Conservation (phyloP, 2,797 vertebrate species). For the Arremon brunneinucha region DNA sequence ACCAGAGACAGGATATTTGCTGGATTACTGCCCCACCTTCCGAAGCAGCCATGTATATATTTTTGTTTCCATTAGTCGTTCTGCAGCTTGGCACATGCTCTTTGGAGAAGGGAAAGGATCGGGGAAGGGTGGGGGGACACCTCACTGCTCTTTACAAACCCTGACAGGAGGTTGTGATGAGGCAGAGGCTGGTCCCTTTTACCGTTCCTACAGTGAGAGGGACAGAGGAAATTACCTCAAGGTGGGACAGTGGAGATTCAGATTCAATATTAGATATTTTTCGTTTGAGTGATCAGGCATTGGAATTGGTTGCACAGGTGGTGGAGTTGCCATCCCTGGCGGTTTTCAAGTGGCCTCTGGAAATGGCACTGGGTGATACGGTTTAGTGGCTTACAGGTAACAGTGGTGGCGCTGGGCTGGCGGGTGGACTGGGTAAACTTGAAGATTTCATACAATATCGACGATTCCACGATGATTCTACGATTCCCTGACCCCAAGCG, state of each 20-base stretch:
- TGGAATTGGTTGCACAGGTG: background rate
- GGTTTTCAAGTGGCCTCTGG: background rate
- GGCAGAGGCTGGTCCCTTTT: rapidly evolving
- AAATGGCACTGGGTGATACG: background rate
- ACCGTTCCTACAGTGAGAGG: rapidly evolving
- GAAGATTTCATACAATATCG: background rate
- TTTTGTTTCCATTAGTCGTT: background rate
- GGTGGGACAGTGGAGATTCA: background rate
- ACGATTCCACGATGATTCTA: no score
- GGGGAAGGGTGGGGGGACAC: no score
- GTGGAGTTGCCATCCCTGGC: background rate
- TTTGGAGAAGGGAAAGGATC: background rate
- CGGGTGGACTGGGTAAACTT: no score
- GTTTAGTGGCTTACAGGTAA: background rate
- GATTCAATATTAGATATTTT: no score
- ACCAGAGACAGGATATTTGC: no score
- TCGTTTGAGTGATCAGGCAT: background rate
- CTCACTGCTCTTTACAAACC: background rate
- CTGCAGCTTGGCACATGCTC: background rate
- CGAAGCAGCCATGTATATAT: rapidly evolving
- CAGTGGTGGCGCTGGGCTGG: background rate
- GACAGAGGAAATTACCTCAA: background rate
- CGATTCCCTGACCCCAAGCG: rapidly evolving
- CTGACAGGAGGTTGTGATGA: background rate
- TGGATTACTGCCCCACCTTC: background rate